These are phyloP conservation scores for Yponomeuta malinellus DNA, from an alignment of 2,888 invertebrate species.

Conservation along the genomic window DNA sequence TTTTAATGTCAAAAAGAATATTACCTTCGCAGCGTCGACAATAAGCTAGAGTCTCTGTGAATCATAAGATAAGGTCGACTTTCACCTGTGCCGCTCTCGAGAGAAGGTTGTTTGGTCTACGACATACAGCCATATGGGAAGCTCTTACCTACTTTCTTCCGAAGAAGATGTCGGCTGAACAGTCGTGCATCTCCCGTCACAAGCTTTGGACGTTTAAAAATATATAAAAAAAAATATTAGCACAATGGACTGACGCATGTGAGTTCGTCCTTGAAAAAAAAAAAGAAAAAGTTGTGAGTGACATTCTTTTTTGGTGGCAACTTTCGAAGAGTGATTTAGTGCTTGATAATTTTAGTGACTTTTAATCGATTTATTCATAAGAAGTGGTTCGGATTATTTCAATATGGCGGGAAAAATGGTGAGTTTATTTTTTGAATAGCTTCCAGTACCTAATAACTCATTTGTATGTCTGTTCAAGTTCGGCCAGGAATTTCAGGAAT, in stretches of 20 bases:
- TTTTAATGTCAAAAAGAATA: not conserved
- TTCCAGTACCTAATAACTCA: not conserved
- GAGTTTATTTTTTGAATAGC: conserved; percentile 18
- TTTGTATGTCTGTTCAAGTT: not conserved
- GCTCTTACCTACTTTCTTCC: conserved; percentile 49
- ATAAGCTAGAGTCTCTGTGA: not conserved
- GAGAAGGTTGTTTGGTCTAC: conserved; percentile 17
- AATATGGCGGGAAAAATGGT: conserved; percentile 30
- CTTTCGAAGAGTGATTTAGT: conserved; percentile 29
- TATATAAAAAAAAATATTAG: not conserved
- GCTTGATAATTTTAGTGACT: conserved; percentile 28
- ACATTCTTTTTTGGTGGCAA: not conserved
- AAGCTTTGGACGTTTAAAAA: conserved; percentile 30
- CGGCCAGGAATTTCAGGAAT: too few relatives aligned
- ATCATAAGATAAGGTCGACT: not conserved
- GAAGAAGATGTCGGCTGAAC: conserved; percentile 30
- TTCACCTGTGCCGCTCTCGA: conserved; percentile 2
- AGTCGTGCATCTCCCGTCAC: conserved; percentile 28
- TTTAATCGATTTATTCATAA: conserved; percentile 25
- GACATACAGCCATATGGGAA: conserved; percentile 37
- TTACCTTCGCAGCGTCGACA: not conserved
- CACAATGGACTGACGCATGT: conserved; percentile 28
- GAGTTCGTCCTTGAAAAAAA: conserved; percentile 7
- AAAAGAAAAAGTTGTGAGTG: conserved; percentile 24
- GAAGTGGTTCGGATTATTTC: conserved; percentile 30